These are phyloP conservation scores for Eilema sororculum DNA, from an alignment of 2,888 invertebrate species.

Conservation along the genomic window DNA sequence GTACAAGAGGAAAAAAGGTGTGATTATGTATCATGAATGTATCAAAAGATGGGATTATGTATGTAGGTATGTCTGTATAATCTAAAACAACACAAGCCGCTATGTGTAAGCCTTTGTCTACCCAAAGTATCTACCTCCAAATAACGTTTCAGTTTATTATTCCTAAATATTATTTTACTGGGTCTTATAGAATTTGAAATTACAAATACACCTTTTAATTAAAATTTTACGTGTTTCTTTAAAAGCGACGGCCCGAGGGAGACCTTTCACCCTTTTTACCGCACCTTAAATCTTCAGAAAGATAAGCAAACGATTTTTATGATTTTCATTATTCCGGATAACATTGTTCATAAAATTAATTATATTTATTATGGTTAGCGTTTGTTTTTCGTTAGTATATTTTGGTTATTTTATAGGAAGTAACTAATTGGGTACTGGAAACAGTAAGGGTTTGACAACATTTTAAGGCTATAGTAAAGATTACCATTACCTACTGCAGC, in stretches of 20 bases:
- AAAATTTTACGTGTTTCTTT: slow-evolving; percentile 2
- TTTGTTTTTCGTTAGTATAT: not conserved
- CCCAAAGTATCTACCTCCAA: not conserved
- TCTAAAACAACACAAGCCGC: no score
- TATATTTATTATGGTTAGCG: not conserved
- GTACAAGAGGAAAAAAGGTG: no score
- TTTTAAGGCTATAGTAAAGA: no score
- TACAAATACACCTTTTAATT: not conserved
- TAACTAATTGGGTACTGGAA: not conserved
- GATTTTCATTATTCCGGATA: not conserved
- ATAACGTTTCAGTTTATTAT: not conserved
- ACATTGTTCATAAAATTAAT: not conserved
- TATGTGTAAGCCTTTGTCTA: no score
- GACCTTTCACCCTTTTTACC: slow-evolving; percentile 1
- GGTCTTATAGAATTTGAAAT: not conserved
- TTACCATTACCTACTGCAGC: no score
- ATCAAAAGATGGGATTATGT: no score
- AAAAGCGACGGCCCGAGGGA: not conserved
- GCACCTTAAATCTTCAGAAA: not conserved
- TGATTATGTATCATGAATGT: no score
- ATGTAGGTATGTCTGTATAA: no score
- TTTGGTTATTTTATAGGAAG: slow-evolving; percentile 1
- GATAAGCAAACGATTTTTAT: slow-evolving; percentile 4
- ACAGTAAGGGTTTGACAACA: no score
- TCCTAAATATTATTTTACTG: not conserved